A percentile compares a stretch with the other conserved stretches of the same genome.
Conservation (phyloP, 2,113 vertebrate species). For the Tamias sibiricus region DNA sequence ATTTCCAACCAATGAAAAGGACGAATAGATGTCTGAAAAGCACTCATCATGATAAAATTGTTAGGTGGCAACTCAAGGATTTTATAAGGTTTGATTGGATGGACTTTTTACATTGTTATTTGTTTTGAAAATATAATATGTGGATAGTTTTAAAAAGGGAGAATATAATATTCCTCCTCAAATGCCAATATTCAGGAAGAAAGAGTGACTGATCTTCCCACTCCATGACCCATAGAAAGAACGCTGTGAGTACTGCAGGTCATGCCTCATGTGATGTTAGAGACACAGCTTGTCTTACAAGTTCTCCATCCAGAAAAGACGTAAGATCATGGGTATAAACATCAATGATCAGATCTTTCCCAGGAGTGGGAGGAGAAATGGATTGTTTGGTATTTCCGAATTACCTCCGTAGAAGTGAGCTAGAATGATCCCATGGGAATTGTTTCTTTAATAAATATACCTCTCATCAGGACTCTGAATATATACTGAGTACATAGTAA, state of each 20-base stretch:
- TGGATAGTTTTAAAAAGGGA: not conserved
- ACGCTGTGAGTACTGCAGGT: not conserved
- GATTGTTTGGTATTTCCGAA: not conserved
- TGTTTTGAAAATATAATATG: not conserved
- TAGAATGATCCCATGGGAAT: not conserved
- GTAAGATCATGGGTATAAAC: not conserved
- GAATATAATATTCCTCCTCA: not conserved
- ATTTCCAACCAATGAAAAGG: not conserved
- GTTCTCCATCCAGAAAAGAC: not conserved
- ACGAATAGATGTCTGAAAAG: not conserved
- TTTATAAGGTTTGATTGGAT: not conserved
- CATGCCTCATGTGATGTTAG: not conserved
- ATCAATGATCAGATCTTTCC: not conserved
- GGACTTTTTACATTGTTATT: not conserved
- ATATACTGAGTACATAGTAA: not conserved
- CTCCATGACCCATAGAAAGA: not conserved
- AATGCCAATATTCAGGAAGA: not conserved
- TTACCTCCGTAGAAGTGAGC: not conserved
- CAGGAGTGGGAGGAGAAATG: not conserved
- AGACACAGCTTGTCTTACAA: not conserved
- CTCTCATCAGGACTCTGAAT: not conserved
- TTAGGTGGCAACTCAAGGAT: not conserved
- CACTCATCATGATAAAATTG: not conserved
- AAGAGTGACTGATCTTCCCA: not conserved
- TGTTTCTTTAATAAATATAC: not conserved